phyloP scores from a whole-genome alignment of 2,113 vertebrate genomes.

The Toxotes chatareus region DNA sequence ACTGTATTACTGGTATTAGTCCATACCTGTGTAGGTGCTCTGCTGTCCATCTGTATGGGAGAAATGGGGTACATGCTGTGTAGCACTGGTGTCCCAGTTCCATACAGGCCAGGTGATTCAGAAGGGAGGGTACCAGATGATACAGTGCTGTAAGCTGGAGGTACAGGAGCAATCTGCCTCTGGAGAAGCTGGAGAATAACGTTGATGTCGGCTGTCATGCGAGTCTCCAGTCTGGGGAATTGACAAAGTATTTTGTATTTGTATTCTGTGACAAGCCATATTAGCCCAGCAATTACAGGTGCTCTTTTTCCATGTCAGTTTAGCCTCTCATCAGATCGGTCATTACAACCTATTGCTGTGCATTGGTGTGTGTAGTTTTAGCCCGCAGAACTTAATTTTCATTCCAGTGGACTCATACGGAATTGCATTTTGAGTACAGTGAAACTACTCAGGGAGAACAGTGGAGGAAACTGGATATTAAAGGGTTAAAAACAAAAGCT shows the following conservation, averaged over 20 bases:
- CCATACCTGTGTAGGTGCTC: conserved; percentile 81
- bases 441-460: no score
- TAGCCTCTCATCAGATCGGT: no score
- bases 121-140: conserved; percentile 78
- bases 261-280: no score
- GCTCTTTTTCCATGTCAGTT: background rate
- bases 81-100: conserved; percentile 76
- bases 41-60: conserved; percentile 69
- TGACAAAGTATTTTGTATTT: background rate
- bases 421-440: no score
- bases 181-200: conserved; percentile 95
- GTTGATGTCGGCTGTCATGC: conserved; percentile 93
- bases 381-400: no score
- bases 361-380: no score
- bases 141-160: conserved; percentile 88
- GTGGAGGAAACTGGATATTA: no score
- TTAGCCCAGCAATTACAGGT: background rate
- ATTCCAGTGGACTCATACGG: no score
- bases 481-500: no score
- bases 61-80: conserved; percentile 74
- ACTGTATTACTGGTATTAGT: background rate
- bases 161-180: conserved; percentile 89
- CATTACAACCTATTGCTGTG: no score
- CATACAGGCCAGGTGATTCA: conserved; percentile 83
- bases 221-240: conserved; percentile 90